Conservation (phyloP, 2,113 vertebrate genomes). For the Podiceps cristatus region DNA sequence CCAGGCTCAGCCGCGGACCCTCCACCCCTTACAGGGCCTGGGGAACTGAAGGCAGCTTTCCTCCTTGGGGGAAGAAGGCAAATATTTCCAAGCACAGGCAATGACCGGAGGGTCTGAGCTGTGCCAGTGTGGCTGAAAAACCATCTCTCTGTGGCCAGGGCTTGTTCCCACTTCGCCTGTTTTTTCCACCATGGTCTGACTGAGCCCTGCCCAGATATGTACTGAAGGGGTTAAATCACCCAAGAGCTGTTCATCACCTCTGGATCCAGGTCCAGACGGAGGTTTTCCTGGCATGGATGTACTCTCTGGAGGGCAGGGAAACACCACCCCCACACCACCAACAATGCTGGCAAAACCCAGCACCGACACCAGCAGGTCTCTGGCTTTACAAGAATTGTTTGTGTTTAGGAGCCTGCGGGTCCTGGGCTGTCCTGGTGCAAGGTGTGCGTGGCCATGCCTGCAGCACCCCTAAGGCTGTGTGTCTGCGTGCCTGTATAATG, state of each 20-base stretch:
- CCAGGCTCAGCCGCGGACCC: not conserved
- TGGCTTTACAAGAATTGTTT: not conserved
- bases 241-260: not conserved
- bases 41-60: not conserved
- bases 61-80: not conserved
- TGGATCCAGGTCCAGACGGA: not conserved
- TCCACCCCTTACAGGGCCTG: fast-evolving
- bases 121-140: not conserved
- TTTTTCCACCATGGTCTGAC: not conserved
- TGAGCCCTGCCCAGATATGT: not conserved
- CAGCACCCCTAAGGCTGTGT: not conserved
- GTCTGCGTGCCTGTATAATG: not conserved
- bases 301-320: not conserved
- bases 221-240: not conserved
- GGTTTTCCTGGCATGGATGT: not conserved
- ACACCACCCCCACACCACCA: not conserved
- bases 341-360: not conserved
- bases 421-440: not conserved
- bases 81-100: not conserved
- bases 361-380: not conserved
- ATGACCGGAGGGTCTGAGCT: not conserved
- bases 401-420: not conserved
- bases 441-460: not conserved
- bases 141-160: not conserved
- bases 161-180: not conserved